phyloP scores from a whole-genome alignment of 2,113 vertebrate species.

The Pteruthius melanotis region DNA sequence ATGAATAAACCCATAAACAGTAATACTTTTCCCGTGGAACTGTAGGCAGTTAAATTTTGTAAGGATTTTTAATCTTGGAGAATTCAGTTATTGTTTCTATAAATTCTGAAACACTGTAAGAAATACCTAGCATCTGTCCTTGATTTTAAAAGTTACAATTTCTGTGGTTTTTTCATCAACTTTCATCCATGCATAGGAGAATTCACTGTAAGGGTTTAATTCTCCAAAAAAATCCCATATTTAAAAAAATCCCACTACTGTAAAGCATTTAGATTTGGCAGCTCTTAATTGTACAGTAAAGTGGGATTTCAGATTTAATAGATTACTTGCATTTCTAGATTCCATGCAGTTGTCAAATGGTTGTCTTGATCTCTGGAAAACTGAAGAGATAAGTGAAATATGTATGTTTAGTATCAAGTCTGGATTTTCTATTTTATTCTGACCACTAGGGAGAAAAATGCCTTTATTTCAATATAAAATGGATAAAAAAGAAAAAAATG shows the following conservation, averaged over 20 bases:
- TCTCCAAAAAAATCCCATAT: neutral
- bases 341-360: slow-evolving; percentile 17
- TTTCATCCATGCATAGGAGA: neutral
- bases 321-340: slow-evolving; percentile 43
- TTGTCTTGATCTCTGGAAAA: slow-evolving; percentile 35
- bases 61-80: neutral
- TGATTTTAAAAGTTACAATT: neutral
- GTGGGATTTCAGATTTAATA: slow-evolving; percentile 43
- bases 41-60: neutral
- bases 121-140: neutral
- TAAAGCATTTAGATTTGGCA: slow-evolving; percentile 15
- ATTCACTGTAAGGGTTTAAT: neutral
- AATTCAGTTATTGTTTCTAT: neutral
- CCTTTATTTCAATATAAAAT: neutral
- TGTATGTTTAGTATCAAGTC: neutral
- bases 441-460: neutral
- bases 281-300: neutral
- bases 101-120: neutral
- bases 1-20: neutral
- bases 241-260: neutral
- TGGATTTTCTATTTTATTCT: neutral
- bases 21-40: neutral
- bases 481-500: neutral
- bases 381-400: neutral
- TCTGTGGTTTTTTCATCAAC: neutral